Percentiles rank a stretch among this genome's conserved stretches.
phyloP scores from a whole-genome alignment of 2,113 vertebrate species.

The Clinocottus analis region DNA sequence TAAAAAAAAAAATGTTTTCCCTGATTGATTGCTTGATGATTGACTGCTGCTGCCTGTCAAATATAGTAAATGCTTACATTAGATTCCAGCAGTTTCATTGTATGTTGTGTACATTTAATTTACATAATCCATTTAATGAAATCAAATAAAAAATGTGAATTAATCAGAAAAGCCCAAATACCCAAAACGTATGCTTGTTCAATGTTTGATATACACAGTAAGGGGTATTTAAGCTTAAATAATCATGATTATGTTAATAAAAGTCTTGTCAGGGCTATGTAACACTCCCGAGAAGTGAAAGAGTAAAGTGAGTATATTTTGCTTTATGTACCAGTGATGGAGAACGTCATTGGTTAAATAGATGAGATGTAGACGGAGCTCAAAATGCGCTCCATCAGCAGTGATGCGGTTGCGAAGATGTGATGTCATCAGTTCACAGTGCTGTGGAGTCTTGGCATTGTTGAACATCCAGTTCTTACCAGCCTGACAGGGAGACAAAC shows the following conservation, averaged over 20 bases:
- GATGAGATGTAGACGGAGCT: constrained; percentile 95
- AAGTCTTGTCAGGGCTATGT: background rate
- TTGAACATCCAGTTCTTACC: constrained; percentile 99
- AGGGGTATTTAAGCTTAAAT: background rate
- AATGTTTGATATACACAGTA: background rate
- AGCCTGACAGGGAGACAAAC: constrained; percentile 79
- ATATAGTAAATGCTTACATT: background rate
- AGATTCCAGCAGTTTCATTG: background rate
- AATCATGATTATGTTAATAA: background rate
- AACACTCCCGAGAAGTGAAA: background rate
- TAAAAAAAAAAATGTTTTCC: too few relatives aligned
- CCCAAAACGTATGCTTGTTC: background rate
- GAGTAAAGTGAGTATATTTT: background rate
- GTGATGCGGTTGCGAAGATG: constrained; percentile 96
- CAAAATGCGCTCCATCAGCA: constrained; percentile 90
- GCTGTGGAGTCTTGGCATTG: constrained; percentile 91
- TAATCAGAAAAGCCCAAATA: too few relatives aligned
- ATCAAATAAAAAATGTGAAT: background rate
- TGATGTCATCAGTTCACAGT: constrained; percentile 95
- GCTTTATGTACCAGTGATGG: constrained; percentile 90
- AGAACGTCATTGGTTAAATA: constrained; percentile 97
- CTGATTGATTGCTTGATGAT: background rate
- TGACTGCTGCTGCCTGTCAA: too few relatives aligned
- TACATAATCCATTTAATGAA: background rate
- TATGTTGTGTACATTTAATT: background rate